Evolutionary conservation across 1,140 invertebrate genomes (phyloP).

Genomic region (Zaprionus davidi): DNA sequence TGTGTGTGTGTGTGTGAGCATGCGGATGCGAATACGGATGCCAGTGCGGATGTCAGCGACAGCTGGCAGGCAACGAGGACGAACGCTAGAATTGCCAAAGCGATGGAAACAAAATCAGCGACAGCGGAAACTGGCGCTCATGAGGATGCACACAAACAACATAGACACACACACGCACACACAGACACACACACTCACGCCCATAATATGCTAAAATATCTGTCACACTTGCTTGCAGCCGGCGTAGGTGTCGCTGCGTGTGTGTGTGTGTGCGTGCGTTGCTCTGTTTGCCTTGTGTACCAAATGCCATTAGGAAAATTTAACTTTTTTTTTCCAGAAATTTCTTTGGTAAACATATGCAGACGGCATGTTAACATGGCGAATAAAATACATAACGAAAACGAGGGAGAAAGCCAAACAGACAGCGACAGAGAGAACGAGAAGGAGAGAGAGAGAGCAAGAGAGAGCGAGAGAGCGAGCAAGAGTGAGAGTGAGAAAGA

Average conservation of each 20-base stretch:
- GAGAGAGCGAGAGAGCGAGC: background rate
- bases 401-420: conserved; percentile 23
- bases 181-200: conserved; percentile 1
- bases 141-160: conserved; percentile 31
- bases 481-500: background rate
- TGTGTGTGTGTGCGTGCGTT: conserved; percentile 19
- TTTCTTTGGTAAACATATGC: conserved; percentile 71
- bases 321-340: conserved; percentile 40
- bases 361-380: conserved; percentile 76
- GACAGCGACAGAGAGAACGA: background rate
- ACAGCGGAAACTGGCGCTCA: conserved; percentile 50
- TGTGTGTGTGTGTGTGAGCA: conserved; percentile 14
- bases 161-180: conserved; percentile 19
- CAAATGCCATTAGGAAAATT: conserved; percentile 73
- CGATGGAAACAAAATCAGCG: conserved; percentile 66
- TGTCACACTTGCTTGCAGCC: conserved; percentile 51
- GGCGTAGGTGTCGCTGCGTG: conserved; percentile 38
- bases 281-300: conserved; percentile 41
- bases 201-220: conserved; percentile 58
- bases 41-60: conserved; percentile 39
- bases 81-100: conserved; percentile 31
- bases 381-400: conserved; percentile 66
- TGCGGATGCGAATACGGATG: background rate
- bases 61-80: conserved; percentile 45
- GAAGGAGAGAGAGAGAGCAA: background rate